These are phyloP conservation scores for Pteromalus puparum DNA, from an alignment of 1,140 invertebrate genomes.

Conservation along the genomic window DNA sequence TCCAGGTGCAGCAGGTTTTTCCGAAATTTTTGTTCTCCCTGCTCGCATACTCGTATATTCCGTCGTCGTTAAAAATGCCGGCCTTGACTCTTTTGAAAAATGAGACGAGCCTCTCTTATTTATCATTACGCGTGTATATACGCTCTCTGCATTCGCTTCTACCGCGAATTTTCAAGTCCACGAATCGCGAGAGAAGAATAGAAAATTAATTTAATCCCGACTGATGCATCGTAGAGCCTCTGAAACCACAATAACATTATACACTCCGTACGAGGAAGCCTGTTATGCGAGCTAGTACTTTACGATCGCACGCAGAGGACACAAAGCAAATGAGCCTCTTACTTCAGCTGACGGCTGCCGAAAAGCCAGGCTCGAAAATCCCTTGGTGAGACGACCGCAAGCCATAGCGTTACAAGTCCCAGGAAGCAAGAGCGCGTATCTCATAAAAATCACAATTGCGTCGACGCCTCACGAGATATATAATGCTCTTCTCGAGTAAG, in stretches of 20 bases:
- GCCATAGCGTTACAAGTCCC: background rate
- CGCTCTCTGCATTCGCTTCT: background rate
- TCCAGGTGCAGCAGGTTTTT: conserved; percentile 34
- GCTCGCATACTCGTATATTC: conserved; percentile 5
- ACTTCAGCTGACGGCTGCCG: background rate
- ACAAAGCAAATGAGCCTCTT: conserved; percentile 3
- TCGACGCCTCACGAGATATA: background rate
- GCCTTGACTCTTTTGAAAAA: background rate
- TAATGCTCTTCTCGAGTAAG: background rate
- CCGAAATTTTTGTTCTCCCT: background rate
- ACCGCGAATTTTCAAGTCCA: background rate
- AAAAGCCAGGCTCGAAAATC: background rate
- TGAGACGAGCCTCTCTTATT: background rate
- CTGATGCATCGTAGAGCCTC: too few relatives aligned
- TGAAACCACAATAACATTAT: too few relatives aligned
- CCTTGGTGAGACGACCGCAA: background rate
- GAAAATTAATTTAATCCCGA: too few relatives aligned
- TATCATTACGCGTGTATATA: background rate
- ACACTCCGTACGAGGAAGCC: too few relatives aligned
- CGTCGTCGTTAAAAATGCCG: background rate
- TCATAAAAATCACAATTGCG: conserved; percentile 36
- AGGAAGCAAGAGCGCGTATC: background rate
- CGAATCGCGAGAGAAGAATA: too few relatives aligned
- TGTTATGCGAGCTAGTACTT: background rate
- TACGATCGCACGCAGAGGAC: background rate